Conservation (phyloP, 2,113 vertebrate genomes). For the Lethenteron reissneri region DNA sequence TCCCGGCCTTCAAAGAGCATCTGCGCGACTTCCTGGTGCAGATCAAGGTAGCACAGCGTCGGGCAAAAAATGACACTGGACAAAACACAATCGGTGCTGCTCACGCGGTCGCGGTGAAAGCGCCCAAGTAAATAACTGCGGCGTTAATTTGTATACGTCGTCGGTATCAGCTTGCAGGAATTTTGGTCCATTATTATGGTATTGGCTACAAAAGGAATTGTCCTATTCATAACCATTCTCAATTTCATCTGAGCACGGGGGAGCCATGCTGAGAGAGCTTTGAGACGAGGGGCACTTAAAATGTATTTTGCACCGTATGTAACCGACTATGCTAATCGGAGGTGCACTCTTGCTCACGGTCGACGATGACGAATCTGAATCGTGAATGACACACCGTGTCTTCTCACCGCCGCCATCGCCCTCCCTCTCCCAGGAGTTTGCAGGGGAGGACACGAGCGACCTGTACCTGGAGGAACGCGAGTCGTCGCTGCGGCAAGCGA, state of each 20-base stretch:
- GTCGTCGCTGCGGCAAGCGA: slow-evolving; percentile 60
- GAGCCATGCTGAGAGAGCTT: not conserved
- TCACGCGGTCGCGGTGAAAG: not conserved
- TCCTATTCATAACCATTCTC: not conserved
- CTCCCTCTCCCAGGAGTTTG: slow-evolving; percentile 45
- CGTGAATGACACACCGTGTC: too few species aligned
- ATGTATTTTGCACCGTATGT: not conserved
- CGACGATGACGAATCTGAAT: too few species aligned
- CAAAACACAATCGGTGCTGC: not conserved
- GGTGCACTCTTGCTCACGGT: too few species aligned
- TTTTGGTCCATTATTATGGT: not conserved
- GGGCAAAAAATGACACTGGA: slow-evolving; percentile 9
- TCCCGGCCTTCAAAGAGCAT: slow-evolving; percentile 95
- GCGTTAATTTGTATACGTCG: not conserved
- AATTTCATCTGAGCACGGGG: too few species aligned
- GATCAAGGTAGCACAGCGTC: slow-evolving; percentile 45
- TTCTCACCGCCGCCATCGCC: not conserved
- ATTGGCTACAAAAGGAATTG: not conserved
- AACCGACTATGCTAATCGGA: too few species aligned
- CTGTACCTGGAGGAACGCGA: slow-evolving; percentile 86
- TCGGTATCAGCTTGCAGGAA: not conserved
- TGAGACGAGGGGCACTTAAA: not conserved
- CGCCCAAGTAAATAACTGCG: not conserved
- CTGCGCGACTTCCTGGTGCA: slow-evolving; percentile 93
- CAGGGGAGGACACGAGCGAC: slow-evolving; percentile 78